Evolutionary conservation across 2,113 vertebrate genomes (phyloP), one percentile per base, ranked within the genome.

Genomic region (Centropristis striata): DNA sequence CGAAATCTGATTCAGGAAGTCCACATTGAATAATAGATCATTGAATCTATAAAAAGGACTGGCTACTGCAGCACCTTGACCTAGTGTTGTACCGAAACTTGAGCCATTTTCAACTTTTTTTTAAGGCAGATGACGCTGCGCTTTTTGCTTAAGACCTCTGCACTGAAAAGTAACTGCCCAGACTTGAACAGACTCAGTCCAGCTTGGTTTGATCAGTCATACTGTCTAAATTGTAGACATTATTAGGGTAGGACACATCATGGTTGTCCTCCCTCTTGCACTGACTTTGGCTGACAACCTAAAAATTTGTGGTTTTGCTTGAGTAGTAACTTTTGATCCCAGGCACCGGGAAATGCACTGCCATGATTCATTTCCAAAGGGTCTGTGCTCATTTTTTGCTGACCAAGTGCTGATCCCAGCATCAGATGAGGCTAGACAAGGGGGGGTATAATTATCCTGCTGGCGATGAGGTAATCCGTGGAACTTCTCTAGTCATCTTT

Each of bases 401-500:
- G 78, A 87, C 71, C 44, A 55, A 77, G 82, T 37, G 71, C 86
- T 90, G 78, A 90, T 83, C 68, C n/a, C 51, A 76, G 79, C 71
- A 46, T 59, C 21, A 46, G 23, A 57, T 12, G 42, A 51, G 23
- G 49, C 25, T 57, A 53, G n/a, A 55, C 42, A 8, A 60, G 10
- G 27, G 46, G 37, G 49, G 4, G 7, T 20, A 16, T 76, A 75
- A 88, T 81, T 78, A 77, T 44, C 15, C 46, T 66, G 32, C 71
- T 46, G 42, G 5, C 6, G 8, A 61, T 92, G 87, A 89, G 39
- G 21, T 92, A 76, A 90, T 77, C 44, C 44, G 47, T 46, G 57
- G 5, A 64, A 69, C 69, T 74, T 71, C 25, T 58, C 7, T 0
- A 59, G 9, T 72, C 47, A 60, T 69, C 59, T 21, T 44, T 47